A percentile compares a stretch with the other conserved stretches of the same genome.
Evolutionary conservation across 2,797 vertebrate species (phyloP).

Genomic region (Phoeniculus purpureus): DNA sequence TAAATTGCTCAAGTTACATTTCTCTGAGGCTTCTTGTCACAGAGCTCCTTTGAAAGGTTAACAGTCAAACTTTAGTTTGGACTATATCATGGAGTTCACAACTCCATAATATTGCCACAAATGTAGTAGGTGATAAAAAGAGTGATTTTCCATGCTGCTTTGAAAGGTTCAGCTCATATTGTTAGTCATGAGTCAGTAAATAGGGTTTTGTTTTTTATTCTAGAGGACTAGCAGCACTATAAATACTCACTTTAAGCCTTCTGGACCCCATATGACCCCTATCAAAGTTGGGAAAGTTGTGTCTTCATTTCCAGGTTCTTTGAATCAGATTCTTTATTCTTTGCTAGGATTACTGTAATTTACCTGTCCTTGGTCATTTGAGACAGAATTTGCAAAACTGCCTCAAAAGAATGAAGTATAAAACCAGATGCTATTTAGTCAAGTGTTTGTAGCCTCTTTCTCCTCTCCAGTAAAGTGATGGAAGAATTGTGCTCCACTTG

Average conservation of each 20-base stretch:
- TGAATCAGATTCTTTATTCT: not conserved
- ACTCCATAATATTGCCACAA: constrained; percentile 23
- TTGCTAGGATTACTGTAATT: not conserved
- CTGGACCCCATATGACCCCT: not conserved
- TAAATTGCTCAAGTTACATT: not conserved
- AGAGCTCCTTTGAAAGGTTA: constrained; percentile 30
- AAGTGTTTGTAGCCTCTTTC: not conserved
- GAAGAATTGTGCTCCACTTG: not conserved
- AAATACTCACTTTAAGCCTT: constrained; percentile 22
- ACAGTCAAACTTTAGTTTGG: constrained; percentile 19
- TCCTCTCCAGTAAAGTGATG: not conserved
- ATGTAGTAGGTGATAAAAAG: constrained; percentile 43
- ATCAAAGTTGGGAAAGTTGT: not conserved
- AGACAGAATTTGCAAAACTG: not conserved
- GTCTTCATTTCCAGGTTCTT: not conserved
- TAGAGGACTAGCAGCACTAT: not conserved
- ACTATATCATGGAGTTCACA: not conserved
- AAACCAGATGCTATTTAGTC: not conserved
- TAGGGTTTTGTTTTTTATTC: constrained; percentile 15
- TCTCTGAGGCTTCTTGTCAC: not conserved
- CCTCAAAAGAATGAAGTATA: not conserved
- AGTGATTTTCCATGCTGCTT: constrained; percentile 38
- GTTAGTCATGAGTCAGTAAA: constrained; percentile 61
- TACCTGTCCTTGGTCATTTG: not conserved
- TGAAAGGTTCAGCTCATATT: constrained; percentile 37